Evolutionary conservation across 2,113 vertebrate species (phyloP).

Genomic region (Microcebus tavaratra): DNA sequence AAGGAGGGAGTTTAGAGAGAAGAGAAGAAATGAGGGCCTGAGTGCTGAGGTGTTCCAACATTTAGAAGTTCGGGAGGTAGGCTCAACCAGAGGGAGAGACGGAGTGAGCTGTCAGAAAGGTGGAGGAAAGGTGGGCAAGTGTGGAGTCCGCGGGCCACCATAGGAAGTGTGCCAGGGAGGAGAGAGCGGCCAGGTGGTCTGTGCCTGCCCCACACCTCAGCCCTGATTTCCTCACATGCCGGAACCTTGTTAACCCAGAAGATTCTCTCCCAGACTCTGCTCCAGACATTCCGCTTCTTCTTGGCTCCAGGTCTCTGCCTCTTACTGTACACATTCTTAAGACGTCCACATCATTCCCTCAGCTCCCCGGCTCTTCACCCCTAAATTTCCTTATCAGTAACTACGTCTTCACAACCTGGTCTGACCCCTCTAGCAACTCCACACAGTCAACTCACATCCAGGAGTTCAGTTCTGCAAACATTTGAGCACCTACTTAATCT

Average conservation of each 20-base stretch:
- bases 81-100: not conserved
- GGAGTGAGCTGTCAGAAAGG: not conserved
- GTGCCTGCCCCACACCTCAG: rapidly evolving
- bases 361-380: not conserved
- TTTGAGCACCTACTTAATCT: not conserved
- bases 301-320: not conserved
- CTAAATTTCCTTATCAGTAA: not conserved
- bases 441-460: not conserved
- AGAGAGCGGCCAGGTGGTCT: not conserved
- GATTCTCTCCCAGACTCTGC: not conserved
- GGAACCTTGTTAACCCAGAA: not conserved
- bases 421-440: not conserved
- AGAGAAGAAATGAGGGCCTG: not conserved
- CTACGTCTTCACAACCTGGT: not conserved
- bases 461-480: not conserved
- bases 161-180: not conserved
- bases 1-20: not conserved
- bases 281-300: not conserved
- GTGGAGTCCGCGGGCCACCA: not conserved
- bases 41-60: too few relatives aligned
- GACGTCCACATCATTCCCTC: not conserved
- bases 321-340: not conserved
- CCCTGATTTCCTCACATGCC: rapidly evolving
- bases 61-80: not conserved
- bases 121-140: not conserved